Evolutionary conservation across 2,888 invertebrate genomes (phyloP).

Genomic region (Caenorhabditis japonica): DNA sequence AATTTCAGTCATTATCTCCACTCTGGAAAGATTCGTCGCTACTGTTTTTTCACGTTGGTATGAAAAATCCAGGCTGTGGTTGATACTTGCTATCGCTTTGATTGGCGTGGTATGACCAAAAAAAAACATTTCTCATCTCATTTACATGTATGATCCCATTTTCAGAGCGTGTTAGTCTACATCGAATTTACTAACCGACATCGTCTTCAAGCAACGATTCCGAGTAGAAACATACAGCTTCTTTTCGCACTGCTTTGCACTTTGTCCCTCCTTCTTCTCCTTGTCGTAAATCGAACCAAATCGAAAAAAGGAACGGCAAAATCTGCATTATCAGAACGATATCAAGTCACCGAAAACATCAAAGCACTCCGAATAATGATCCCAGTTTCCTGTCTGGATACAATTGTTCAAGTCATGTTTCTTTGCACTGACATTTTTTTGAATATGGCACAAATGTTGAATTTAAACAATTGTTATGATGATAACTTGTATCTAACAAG

Average conservation of each 20-base stretch:
- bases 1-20: conserved; percentile 38
- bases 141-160: too few species aligned
- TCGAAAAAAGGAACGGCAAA: conserved; percentile 21
- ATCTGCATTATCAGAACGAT: conserved; percentile 30
- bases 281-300: conserved; percentile 32
- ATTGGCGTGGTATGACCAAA: conserved; percentile 18
- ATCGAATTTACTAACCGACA: conserved; percentile 36
- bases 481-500: conserved; percentile 34
- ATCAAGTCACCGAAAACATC: conserved; percentile 47
- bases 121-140: too few species aligned
- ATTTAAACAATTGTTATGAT: conserved; percentile 45
- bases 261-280: conserved; percentile 10
- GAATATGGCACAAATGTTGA: conserved; percentile 29
- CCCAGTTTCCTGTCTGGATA: conserved; percentile 28
- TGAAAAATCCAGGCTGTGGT: conserved; percentile 46
- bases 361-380: conserved; percentile 27
- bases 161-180: conserved; percentile 31
- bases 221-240: conserved; percentile 37
- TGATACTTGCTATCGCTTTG: conserved; percentile 10
- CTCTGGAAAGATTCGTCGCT: conserved; percentile 46
- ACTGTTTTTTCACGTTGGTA: conserved; percentile 39
- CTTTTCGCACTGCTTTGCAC: conserved; percentile 25
- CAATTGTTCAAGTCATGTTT: conserved; percentile 35
- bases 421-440: conserved; percentile 23
- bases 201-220: conserved; percentile 9